Conservation (phyloP, 2,888 invertebrate species). For the Amiota mariae region DNA sequence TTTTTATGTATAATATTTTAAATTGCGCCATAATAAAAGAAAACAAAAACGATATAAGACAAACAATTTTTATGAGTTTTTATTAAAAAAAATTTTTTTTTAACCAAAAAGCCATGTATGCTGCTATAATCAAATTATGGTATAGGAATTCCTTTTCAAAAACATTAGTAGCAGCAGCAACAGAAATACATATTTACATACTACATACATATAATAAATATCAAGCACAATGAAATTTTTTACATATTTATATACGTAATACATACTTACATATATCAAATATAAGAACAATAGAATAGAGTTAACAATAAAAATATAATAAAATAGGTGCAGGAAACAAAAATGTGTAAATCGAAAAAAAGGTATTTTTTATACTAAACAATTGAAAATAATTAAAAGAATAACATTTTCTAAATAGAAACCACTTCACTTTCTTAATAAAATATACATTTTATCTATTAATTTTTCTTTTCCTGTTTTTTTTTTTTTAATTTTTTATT, state of each 20-base stretch:
- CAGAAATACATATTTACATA: neutral
- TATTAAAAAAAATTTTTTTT: too few species aligned
- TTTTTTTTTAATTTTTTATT: neutral
- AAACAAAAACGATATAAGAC: too few species aligned
- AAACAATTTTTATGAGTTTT: too few species aligned
- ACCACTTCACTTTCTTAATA: neutral
- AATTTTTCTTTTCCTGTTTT: too few species aligned
- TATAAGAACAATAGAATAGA: neutral
- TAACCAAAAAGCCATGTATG: neutral
- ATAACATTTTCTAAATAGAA: neutral
- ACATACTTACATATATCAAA: slow-evolving; percentile 1
- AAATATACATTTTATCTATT: neutral
- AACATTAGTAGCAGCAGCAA: neutral
- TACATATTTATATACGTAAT: neutral
- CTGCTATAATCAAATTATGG: neutral
- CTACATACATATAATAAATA: neutral
- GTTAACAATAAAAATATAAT: neutral
- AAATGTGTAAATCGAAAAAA: neutral
- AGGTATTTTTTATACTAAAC: neutral
- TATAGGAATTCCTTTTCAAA: neutral
- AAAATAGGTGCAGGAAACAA: neutral
- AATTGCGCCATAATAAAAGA: too few species aligned
- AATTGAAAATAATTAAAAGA: neutral
- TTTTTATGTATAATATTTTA: too few species aligned
- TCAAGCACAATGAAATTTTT: slow-evolving; percentile 7